Conservation (phyloP, 1,140 invertebrate genomes). For the Calycopis cecrops region DNA sequence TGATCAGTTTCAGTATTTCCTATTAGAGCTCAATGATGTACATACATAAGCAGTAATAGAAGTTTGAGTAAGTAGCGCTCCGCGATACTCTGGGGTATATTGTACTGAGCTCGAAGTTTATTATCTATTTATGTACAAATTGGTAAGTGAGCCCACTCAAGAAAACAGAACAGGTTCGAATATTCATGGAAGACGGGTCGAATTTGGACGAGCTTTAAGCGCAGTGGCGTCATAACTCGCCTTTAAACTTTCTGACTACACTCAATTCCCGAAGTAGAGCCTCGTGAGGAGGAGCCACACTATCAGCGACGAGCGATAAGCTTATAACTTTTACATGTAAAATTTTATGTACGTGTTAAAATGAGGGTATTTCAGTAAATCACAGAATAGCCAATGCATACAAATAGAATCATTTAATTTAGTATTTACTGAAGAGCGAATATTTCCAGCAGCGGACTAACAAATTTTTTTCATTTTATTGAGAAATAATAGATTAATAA, state of each 20-base stretch:
- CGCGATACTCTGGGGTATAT: too few species aligned
- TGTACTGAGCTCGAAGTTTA: not conserved
- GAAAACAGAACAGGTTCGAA: conserved; percentile 20
- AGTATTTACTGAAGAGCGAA: too few species aligned
- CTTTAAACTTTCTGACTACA: conserved; percentile 20
- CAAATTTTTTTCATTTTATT: too few species aligned
- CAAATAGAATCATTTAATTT: too few species aligned
- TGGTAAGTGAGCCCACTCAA: conserved; percentile 22
- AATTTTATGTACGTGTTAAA: too few species aligned
- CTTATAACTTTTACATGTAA: not conserved
- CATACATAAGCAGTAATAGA: not conserved
- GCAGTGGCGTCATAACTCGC: conserved; percentile 20
- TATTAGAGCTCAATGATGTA: not conserved
- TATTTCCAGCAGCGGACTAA: too few species aligned
- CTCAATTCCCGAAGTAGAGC: conserved; percentile 18
- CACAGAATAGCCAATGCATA: too few species aligned
- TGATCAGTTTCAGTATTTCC: too few species aligned
- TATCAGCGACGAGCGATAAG: conserved; percentile 4
- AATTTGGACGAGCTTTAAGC: not conserved
- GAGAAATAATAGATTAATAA: too few species aligned
- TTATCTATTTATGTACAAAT: conserved; percentile 18
- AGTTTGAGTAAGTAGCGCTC: too few species aligned
- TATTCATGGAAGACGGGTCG: conserved; percentile 18
- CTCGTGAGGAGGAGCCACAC: not conserved
- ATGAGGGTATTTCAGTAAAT: too few species aligned